Evolutionary conservation across 2,113 vertebrate species (phyloP), one percentile per base, ranked within the genome.

Genomic region (Camarhynchus parvulus): DNA sequence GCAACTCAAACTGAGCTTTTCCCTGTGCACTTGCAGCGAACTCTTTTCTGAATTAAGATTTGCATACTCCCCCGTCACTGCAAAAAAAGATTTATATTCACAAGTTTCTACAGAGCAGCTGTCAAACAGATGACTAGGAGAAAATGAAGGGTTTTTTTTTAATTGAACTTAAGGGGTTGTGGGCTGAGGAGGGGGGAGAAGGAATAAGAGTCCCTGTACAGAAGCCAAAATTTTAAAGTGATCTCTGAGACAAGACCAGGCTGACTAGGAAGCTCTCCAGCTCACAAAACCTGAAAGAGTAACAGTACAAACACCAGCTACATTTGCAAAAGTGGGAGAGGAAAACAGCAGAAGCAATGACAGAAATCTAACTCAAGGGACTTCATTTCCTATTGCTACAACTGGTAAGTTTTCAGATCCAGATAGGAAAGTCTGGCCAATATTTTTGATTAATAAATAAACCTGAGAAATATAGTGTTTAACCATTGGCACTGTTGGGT

Each of bases 11-110:
- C 7, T 2, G 16, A 94, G 75, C 63, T 74, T 8, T 88, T 87
- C n/a, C 63, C 46, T 39, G 23, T 24, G 81, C 69, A 87, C 92
- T 89, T 90, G 75, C 59, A 92, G 87, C 78, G 79, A 89, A 92
- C 77, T 83, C 84, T 87, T 92, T 95, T 92, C 94, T 94, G 91
- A 97, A 96, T 97, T 93, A 95, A 85, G 91, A 95, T 95, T 88
- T 95, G 82, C 95, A 96, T 93, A 96, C 94, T 91, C 94, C 93
- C 93, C 96, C 93, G 3, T 83, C 80, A 56, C 72, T 70, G 88
- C 91, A 95, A 96, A 96, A 95, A 97, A 96, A 95, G 92, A 94
- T 77, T 83, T 77, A 92, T 92, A 94, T 97, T 97, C 95, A 90
- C 96, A 97, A 95, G 94, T 93, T 94, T 90, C 80, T 96, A 69